Conservation (phyloP, 2,113 vertebrate genomes). For the Garra rufa region DNA sequence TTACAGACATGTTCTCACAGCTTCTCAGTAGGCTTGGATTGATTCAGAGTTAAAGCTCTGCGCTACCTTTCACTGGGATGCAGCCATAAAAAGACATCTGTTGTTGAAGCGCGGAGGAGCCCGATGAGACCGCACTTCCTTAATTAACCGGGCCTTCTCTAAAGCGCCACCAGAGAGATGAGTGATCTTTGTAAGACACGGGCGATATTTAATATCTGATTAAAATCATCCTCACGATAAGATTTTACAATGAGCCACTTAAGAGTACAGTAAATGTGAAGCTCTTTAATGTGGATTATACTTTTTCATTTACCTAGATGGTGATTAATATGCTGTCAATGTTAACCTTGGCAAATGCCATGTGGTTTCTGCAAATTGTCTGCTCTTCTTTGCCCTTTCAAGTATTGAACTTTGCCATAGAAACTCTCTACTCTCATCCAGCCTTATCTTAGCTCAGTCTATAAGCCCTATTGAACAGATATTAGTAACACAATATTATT, state of each 20-base stretch:
- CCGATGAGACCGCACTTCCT: constrained; percentile 14
- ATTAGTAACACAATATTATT: not conserved
- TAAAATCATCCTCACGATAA: constrained; percentile 54
- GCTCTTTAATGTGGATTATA: constrained; percentile 62
- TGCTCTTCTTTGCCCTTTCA: constrained; percentile 53
- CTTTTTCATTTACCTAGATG: constrained; percentile 58
- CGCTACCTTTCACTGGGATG: constrained; percentile 32
- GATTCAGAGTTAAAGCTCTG: constrained; percentile 16
- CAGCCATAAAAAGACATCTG: constrained; percentile 45
- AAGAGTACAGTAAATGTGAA: constrained; percentile 58
- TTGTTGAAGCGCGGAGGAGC: constrained; percentile 14
- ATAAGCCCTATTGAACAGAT: not conserved
- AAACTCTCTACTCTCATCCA: constrained; percentile 24
- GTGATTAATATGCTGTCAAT: constrained; percentile 63
- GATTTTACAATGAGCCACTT: constrained; percentile 54
- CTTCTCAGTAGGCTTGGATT: constrained; percentile 29
- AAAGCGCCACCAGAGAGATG: constrained; percentile 30
- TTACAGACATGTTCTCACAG: not conserved
- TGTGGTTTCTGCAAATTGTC: constrained; percentile 58
- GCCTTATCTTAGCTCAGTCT: constrained; percentile 8
- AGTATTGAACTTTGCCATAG: constrained; percentile 45
- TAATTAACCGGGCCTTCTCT: constrained; percentile 48
- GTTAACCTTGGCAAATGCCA: constrained; percentile 62
- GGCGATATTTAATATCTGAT: constrained; percentile 57
- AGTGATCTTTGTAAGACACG: constrained; percentile 50